phyloP scores from a whole-genome alignment of 2,797 vertebrate species.

The Bothrops alternatus region DNA sequence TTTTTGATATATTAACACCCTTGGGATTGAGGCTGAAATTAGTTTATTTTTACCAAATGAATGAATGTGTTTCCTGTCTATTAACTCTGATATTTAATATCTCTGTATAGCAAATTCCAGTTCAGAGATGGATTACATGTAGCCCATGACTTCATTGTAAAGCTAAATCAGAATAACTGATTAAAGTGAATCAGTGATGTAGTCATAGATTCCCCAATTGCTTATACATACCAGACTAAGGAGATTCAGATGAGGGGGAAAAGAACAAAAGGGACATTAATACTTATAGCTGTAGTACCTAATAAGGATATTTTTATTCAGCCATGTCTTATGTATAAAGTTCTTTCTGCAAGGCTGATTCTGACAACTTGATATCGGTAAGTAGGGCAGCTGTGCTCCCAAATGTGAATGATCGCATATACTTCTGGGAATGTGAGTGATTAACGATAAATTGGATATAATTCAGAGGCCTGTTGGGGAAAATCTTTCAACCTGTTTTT shows the following conservation, averaged over 20 bases:
- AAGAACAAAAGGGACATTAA: neutral
- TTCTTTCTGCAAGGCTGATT: neutral
- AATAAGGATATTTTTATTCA: neutral
- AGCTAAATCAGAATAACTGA: neutral
- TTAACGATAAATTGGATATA: neutral
- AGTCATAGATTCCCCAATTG: neutral
- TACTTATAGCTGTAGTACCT: neutral
- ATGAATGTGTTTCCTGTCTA: neutral
- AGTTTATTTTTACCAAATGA: neutral
- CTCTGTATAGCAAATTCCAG: neutral
- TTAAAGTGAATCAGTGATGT: neutral
- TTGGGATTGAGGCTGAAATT: neutral
- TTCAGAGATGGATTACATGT: neutral
- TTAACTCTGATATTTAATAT: neutral
- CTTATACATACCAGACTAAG: neutral
- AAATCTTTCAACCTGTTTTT: neutral
- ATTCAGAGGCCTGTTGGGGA: neutral
- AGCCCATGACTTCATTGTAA: neutral
- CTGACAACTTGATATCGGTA: neutral
- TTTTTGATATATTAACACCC: neutral
- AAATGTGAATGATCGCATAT: neutral
- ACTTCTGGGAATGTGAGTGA: neutral
- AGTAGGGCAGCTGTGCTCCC: neutral
- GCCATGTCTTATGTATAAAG: neutral
- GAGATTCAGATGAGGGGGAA: neutral